Percentiles rank a stretch among this genome's conserved stretches.
Conservation (phyloP, 2,797 vertebrate genomes). For the Heterohyrax brucei region DNA sequence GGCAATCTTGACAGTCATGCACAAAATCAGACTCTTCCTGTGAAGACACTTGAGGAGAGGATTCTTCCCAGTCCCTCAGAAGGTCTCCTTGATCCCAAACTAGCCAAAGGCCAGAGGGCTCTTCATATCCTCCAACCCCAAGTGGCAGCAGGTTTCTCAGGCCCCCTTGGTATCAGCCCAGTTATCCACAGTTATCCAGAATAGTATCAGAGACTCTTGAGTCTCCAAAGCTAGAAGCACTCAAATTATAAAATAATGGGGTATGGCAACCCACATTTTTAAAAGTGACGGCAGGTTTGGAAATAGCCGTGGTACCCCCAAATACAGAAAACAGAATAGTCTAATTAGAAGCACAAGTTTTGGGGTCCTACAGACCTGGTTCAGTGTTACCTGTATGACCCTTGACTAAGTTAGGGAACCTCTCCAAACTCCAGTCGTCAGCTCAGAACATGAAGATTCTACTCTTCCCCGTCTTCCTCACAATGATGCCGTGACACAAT, state of each 20-base stretch:
- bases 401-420: neutral
- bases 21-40: neutral
- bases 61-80: neutral
- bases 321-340: neutral
- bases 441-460: rapidly evolving
- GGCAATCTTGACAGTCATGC: neutral
- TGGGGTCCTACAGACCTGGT: neutral
- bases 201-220: neutral
- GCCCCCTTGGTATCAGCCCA: neutral
- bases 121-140: rapidly evolving
- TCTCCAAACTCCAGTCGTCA: neutral
- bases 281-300: neutral
- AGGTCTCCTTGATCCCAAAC: neutral
- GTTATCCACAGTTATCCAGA: neutral
- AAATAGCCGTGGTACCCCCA: neutral
- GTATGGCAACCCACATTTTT: no score
- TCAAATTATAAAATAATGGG: neutral
- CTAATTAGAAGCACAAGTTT: neutral
- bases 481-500: neutral
- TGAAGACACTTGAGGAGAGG: neutral
- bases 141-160: neutral
- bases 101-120: no score
- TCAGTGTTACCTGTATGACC: neutral
- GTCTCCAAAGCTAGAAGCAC: neutral
- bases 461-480: neutral